A percentile compares a stretch with the other conserved stretches of the same genome.
phyloP scores from a whole-genome alignment of 2,113 vertebrate genomes.

The Murina feae region DNA sequence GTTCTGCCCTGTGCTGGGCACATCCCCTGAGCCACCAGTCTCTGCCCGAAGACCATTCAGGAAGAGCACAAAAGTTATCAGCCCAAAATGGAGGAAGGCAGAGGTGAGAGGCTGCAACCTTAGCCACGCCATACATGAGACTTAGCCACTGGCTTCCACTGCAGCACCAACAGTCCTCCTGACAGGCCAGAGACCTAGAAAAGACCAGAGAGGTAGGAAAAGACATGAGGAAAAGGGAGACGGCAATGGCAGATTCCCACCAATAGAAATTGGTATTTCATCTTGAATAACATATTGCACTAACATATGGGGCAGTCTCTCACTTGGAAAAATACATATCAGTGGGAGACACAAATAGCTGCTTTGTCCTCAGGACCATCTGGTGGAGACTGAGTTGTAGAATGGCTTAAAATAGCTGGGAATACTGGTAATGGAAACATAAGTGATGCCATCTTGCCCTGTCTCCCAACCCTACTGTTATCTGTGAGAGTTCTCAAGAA shows the following conservation, averaged over 20 bases:
- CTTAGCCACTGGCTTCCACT: constrained; percentile 77
- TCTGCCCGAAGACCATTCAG: constrained; percentile 89
- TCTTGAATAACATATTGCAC: constrained; percentile 59
- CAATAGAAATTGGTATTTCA: constrained; percentile 59
- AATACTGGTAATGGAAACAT: constrained; percentile 14
- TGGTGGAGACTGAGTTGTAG: constrained; percentile 41
- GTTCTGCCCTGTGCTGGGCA: constrained; percentile 84
- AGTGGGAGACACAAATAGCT: constrained; percentile 56
- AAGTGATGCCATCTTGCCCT: neutral
- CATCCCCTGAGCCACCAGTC: constrained; percentile 87
- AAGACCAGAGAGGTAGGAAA: constrained; percentile 79
- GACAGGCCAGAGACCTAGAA: constrained; percentile 78
- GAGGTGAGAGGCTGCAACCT: constrained; percentile 89
- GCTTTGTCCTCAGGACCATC: constrained; percentile 56
- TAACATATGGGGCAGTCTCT: constrained; percentile 68
- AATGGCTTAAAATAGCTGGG: constrained; percentile 29
- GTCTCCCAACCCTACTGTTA: neutral
- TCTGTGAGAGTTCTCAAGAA: neutral
- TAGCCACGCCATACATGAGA: constrained; percentile 97
- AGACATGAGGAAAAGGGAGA: constrained; percentile 70
- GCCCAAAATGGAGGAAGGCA: constrained; percentile 94
- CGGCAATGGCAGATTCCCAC: constrained; percentile 53
- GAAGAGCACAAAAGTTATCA: constrained; percentile 89
- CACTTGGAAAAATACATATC: constrained; percentile 74
- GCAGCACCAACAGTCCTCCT: constrained; percentile 75